Base-by-base conservation (phyloP, 2,888 invertebrate species). In the Leptinotarsa tumamoca region DNA sequence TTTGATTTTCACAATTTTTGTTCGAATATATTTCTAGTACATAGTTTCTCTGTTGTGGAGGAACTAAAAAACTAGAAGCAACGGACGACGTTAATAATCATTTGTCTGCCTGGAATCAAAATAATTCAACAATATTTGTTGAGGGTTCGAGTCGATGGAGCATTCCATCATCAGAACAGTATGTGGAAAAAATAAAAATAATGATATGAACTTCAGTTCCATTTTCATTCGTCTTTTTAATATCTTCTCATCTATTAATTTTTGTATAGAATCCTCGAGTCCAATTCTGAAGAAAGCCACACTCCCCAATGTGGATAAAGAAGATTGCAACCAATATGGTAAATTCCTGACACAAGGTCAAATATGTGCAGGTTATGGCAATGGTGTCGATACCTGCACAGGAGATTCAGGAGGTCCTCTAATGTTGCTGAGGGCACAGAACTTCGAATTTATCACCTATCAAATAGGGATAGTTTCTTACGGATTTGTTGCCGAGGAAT, bases 401-500 rank as follows among this genome's bases (percentile, higher is more conserved):
- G 95, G 95, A 0, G 95, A 95, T 82, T 94, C 94, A 0, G 95
- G 95, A 0, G 95, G 95, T 4, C 95, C 95, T 0, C 87, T 95
- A 5, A 95, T 95, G 94, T 67, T 81, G 1, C 80, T 83, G 33
- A 79, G 82, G 27, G 89, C 87, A 80, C 86, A 87, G 63, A 87
- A 88, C 80, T 88, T 83, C 67, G 89, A 88, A 49, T 87, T 89
- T 0, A 88, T 90, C 0, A 93, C 92, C 91, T 91, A 91, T 71
- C 83, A 90, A 0, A 89, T 92, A 4, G 94, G 93, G 0, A 88
- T 94, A 2, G 93, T 94, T 0, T 94, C 94, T 27, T 93, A 92
- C 73, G 94, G 94, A 0, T 89, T 90, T 66, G 90, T 91, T 0
- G 93, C 92, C 73, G 68, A 72, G n/a, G 73, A 68, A 10, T 89